Conservation (phyloP, 1,140 invertebrate species). For the Telenomus remus region DNA sequence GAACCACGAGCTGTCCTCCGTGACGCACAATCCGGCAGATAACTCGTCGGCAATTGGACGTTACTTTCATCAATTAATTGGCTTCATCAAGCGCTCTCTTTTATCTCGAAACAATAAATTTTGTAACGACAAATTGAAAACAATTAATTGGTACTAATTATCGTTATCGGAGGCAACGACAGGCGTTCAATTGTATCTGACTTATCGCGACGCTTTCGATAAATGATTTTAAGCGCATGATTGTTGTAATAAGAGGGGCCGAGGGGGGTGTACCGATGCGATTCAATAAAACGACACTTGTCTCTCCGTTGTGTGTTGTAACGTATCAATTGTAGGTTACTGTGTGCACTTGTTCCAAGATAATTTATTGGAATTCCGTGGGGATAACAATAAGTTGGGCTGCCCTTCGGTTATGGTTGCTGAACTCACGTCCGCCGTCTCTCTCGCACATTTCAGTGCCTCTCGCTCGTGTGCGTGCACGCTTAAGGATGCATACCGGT, state of each 20-base stretch:
- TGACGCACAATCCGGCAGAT: background rate
- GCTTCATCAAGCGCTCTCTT: too few relatives aligned
- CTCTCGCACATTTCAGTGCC: background rate
- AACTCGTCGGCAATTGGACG: too few relatives aligned
- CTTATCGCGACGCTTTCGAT: too few relatives aligned
- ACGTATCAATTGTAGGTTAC: slow-evolving; percentile 50
- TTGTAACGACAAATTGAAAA: too few relatives aligned
- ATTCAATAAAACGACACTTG: slow-evolving; percentile 51
- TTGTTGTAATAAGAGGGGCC: slow-evolving; percentile 5
- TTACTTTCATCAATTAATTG: too few relatives aligned
- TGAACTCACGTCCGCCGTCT: slow-evolving; percentile 41
- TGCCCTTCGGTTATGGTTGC: slow-evolving; percentile 57
- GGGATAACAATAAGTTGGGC: slow-evolving; percentile 53
- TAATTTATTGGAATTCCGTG: slow-evolving; percentile 55
- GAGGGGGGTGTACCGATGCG: slow-evolving; percentile 36
- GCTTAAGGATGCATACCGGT: too few relatives aligned
- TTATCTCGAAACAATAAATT: too few relatives aligned
- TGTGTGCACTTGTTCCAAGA: slow-evolving; percentile 48
- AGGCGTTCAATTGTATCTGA: too few relatives aligned
- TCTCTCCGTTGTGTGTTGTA: slow-evolving; percentile 12
- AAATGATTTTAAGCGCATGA: background rate
- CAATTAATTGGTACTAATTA: too few relatives aligned
- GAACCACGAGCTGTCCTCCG: too few relatives aligned
- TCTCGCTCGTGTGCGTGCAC: slow-evolving; percentile 6
- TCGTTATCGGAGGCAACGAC: too few relatives aligned